Evolutionary conservation across 2,797 vertebrate genomes (phyloP).

Genomic region (Sternarchorhynchus goeldii): DNA sequence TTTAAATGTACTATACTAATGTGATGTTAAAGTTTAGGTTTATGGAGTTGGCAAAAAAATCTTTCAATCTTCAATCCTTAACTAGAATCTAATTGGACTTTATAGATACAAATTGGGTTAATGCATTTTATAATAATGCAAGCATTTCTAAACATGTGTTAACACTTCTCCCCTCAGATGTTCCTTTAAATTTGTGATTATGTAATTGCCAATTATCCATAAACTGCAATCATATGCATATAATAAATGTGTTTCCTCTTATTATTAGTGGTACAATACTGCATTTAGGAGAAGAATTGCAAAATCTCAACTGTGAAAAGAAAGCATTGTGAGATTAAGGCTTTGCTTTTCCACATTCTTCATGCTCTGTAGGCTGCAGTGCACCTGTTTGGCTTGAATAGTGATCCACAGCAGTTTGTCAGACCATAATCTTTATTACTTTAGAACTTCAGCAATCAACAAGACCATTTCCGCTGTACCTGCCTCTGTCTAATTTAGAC

Average conservation of each 20-base stretch:
- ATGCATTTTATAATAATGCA: conserved; percentile 21
- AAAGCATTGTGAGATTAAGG: background rate
- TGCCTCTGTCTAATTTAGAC: conserved; percentile 65
- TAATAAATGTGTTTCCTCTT: conserved; percentile 19
- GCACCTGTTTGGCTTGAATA: conserved; percentile 55
- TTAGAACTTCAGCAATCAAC: conserved; percentile 63
- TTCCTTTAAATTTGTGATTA: conserved; percentile 44
- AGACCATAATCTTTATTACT: conserved; percentile 47
- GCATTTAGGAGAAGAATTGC: conserved; percentile 1
- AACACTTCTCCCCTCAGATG: conserved; percentile 35
- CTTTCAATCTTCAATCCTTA: background rate
- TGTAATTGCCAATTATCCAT: conserved; percentile 47
- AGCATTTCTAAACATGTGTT: conserved; percentile 43
- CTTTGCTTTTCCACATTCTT: background rate
- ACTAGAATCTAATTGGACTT: background rate
- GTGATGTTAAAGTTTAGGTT: too few species aligned
- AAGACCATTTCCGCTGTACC: conserved; percentile 66
- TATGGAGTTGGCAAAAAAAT: too few species aligned
- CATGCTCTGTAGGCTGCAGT: conserved; percentile 32
- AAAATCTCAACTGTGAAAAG: conserved; percentile 12
- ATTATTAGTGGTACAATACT: conserved; percentile 3
- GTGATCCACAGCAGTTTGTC: conserved; percentile 52
- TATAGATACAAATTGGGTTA: conserved; percentile 6
- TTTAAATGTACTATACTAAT: too few species aligned
- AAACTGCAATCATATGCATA: conserved; percentile 10